phyloP scores from a whole-genome alignment of 1,140 invertebrate species.

The Myzus persicae region DNA sequence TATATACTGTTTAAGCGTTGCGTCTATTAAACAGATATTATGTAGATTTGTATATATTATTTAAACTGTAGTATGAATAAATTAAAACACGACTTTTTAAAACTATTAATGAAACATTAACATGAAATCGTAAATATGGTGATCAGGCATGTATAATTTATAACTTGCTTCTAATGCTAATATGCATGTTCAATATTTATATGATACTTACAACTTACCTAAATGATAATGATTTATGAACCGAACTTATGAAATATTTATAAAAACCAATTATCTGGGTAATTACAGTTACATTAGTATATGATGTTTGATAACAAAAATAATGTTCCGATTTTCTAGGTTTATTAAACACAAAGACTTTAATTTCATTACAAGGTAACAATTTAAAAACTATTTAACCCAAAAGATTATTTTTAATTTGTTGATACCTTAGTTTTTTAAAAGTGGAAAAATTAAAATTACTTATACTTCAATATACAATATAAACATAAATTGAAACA shows the following conservation, averaged over 20 bases:
- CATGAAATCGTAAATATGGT: background rate
- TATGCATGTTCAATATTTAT: background rate
- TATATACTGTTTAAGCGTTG: background rate
- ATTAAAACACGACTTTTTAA: background rate
- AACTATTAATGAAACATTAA: background rate
- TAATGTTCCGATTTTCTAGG: background rate
- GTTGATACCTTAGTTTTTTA: background rate
- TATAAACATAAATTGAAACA: background rate
- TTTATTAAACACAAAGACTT: background rate
- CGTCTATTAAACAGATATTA: background rate
- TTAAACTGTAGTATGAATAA: background rate
- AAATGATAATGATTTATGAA: background rate
- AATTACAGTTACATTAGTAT: background rate
- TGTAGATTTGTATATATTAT: background rate
- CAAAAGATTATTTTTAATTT: background rate
- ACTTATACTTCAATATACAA: background rate
- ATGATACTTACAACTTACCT: background rate
- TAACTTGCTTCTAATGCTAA: background rate
- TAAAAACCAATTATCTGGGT: background rate
- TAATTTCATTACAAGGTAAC: background rate
- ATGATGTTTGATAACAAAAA: background rate
- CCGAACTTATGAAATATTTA: background rate
- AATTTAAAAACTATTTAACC: background rate
- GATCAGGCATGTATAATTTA: background rate
- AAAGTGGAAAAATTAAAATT: background rate